These are phyloP conservation scores for Microctenopoma lineatum DNA, from an alignment of 2,797 vertebrate species.

Conservation along the genomic window DNA sequence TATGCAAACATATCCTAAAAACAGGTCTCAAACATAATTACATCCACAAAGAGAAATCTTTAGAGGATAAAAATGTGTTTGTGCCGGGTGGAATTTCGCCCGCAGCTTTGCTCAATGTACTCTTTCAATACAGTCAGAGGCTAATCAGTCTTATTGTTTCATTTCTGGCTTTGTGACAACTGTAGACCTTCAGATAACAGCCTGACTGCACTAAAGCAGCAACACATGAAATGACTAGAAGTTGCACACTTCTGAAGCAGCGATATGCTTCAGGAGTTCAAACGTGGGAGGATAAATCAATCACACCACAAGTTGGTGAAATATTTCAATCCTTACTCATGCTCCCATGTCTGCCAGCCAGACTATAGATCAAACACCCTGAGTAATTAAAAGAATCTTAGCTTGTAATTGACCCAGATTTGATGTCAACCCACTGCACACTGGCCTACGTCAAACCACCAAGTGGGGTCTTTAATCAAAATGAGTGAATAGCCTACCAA, in stretches of 20 bases:
- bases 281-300: slow-evolving; percentile 39
- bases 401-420: slow-evolving; percentile 68
- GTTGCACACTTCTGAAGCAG: slow-evolving; percentile 13
- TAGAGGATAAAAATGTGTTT: slow-evolving; percentile 25
- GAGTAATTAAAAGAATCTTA: slow-evolving; percentile 65
- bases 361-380: slow-evolving; percentile 37
- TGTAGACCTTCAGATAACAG: slow-evolving; percentile 11
- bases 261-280: background rate
- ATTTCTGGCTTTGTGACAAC: slow-evolving; percentile 30
- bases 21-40: slow-evolving; percentile 33
- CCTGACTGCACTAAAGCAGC: slow-evolving; percentile 15
- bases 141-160: slow-evolving; percentile 47
- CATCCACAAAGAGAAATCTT: slow-evolving; percentile 23
- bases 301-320: slow-evolving; percentile 28
- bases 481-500: slow-evolving; percentile 63
- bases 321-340: slow-evolving; percentile 23
- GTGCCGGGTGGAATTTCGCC: slow-evolving; percentile 5
- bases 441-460: slow-evolving; percentile 40
- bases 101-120: background rate
- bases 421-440: slow-evolving; percentile 37
- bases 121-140: slow-evolving; percentile 6
- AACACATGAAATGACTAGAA: slow-evolving; percentile 18
- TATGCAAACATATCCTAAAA: slow-evolving; percentile 35
- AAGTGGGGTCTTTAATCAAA: slow-evolving; percentile 72
- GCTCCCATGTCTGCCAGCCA: slow-evolving; percentile 18